Evolutionary conservation across 2,888 invertebrate species (phyloP).

Genomic region (Halictus quadricinctus): DNA sequence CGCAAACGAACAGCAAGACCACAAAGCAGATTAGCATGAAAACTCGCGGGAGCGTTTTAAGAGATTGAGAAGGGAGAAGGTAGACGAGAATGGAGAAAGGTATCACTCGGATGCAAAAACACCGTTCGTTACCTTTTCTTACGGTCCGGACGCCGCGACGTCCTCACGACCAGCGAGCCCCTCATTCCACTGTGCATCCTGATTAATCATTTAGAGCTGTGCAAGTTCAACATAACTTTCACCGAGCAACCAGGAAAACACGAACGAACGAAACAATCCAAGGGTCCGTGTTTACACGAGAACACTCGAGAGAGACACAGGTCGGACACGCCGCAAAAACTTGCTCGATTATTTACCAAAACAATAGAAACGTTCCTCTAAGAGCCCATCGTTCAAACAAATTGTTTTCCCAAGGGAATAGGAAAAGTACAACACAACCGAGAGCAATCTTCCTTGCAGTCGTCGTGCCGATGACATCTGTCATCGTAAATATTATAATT

Average conservation of each 20-base stretch:
- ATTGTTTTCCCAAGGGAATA: neutral
- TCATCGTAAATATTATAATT: too few species aligned
- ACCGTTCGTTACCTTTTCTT: constrained; percentile 59
- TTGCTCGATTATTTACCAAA: constrained; percentile 12
- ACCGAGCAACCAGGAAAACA: neutral
- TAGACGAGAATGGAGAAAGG: neutral
- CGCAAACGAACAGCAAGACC: neutral
- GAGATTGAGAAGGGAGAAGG: neutral
- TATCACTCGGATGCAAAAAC: constrained; percentile 9
- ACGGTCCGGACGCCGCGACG: constrained; percentile 55
- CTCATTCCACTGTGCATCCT: constrained; percentile 79
- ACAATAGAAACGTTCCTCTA: neutral
- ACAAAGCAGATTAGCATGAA: neutral
- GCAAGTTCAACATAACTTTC: constrained; percentile 29
- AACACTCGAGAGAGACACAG: constrained; percentile 2
- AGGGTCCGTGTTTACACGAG: constrained; percentile 4
- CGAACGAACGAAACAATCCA: neutral
- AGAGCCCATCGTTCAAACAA: neutral
- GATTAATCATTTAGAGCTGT: constrained; percentile 46
- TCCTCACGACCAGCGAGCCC: constrained; percentile 74
- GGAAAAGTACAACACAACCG: too few species aligned
- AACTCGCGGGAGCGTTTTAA: neutral
- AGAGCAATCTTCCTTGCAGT: too few species aligned
- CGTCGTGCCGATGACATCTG: too few species aligned
- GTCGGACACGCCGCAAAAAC: neutral